Evolutionary conservation across 35 echinoderm and acorn worm genomes (phyloP), one percentile per base, ranked within the genome.

Genomic region (Apostichopus japonicus): DNA sequence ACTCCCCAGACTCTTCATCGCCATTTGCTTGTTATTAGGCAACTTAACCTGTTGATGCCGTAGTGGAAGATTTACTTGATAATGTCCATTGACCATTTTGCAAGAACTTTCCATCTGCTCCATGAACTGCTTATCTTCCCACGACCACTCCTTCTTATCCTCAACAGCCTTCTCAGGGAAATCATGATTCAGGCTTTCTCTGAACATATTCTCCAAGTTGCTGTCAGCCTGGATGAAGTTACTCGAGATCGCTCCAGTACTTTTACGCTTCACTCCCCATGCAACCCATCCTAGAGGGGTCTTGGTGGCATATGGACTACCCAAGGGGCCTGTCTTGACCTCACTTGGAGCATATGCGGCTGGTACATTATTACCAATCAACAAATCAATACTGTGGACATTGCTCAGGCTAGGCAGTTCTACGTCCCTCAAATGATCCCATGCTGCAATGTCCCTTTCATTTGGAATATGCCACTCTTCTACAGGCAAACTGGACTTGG

Each of bases 301-400:
- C 27, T 93, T 93, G 10, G 83, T 93, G 6, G 92, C 83, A 89
- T 87, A 54, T 5, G 92, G 92, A 11, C 83, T 88, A 19, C 82
- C 27, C 72, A 52, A 55, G 3, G 71, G 92, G 23, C 86, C 92
- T 53, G 92, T 94, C 61, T 79, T 88, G 11, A 94, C 65, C 14
- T 55, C 84, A 61, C 61, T 23, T 0, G 84, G 92, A 78, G 92
- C 86, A 79, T 94, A 90, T 10, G 86, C 92, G 79, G 86, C 72
- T 57, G 92, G 92, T 33, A 94, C 92, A 90, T 90, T 94, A 57
- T 94, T 90, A 24, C 86, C 92, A 61, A 94, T 94, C 73, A 94
- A 78, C 23, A 94, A 80, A 54, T 93, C 92, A 63, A 92, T 73
- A 23, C 79, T 23, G 23, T 72, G 16, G 24, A 76, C 72, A 65